phyloP scores from a whole-genome alignment of 2,888 invertebrate genomes.

The Hypomecis atomaria region DNA sequence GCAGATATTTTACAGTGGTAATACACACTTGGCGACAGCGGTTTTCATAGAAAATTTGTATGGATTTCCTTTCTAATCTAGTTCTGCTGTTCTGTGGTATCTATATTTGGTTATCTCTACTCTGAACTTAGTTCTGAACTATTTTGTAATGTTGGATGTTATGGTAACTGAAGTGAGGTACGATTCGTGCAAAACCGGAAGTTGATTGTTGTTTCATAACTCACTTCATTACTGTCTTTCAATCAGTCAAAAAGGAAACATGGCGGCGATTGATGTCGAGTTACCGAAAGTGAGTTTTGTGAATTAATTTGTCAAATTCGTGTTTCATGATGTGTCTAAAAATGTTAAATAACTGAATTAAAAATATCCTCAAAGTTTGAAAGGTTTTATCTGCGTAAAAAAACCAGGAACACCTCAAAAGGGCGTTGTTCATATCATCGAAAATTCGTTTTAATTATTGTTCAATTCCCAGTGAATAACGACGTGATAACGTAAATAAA shows the following conservation, averaged over 20 bases:
- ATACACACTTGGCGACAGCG: no score
- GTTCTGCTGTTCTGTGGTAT: no score
- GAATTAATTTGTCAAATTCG: conserved; percentile 21
- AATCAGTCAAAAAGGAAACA: conserved; percentile 76
- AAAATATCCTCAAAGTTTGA: conserved; percentile 1
- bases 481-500: conserved; percentile 44
- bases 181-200: background rate
- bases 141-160: background rate
- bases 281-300: conserved; percentile 71
- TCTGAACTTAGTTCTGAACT: background rate
- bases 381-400: background rate
- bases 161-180: conserved; percentile 3
- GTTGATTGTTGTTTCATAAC: background rate
- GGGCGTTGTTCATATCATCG: conserved; percentile 50
- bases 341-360: background rate
- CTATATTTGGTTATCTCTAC: background rate
- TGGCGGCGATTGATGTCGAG: conserved; percentile 85
- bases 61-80: no score
- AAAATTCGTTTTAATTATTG: conserved; percentile 40
- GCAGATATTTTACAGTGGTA: no score
- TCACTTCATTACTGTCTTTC: conserved; percentile 45
- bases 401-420: conserved; percentile 3
- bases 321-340: background rate
- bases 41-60: no score
- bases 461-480: conserved; percentile 39